Evolutionary conservation across 2,797 vertebrate species (phyloP).

Genomic region (Agapornis canus): DNA sequence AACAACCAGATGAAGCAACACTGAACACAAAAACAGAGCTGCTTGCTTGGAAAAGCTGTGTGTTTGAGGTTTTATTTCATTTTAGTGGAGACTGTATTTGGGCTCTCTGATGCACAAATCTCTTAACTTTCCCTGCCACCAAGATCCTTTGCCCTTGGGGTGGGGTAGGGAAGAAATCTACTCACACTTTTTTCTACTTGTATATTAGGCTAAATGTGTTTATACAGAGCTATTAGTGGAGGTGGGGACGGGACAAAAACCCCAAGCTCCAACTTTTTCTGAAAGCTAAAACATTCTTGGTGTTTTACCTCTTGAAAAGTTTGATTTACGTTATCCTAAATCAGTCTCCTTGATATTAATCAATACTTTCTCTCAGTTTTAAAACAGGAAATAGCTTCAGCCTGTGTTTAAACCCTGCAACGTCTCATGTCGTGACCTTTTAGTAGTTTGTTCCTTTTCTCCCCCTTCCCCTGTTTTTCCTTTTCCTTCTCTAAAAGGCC

Average conservation of each 20-base stretch:
- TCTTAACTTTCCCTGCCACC: not conserved
- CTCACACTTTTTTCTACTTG: not conserved
- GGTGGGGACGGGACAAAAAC: not conserved
- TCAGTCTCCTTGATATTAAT: constrained; percentile 43
- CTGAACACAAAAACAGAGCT: fast-evolving
- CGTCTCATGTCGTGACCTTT: constrained; percentile 35
- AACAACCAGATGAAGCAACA: not conserved
- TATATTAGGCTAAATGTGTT: not conserved
- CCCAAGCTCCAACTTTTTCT: not conserved
- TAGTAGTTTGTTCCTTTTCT: constrained; percentile 18
- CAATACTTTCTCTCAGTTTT: constrained; percentile 59
- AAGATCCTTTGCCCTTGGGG: not conserved
- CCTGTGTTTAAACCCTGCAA: constrained; percentile 57
- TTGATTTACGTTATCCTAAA: constrained; percentile 36
- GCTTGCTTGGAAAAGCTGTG: not conserved
- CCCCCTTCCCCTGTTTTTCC: not conserved
- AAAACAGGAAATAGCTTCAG: constrained; percentile 69
- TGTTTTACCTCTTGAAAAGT: not conserved
- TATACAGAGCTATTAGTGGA: not conserved
- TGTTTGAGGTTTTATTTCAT: not conserved
- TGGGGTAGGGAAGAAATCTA: fast-evolving
- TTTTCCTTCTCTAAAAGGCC: not conserved
- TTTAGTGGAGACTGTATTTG: not conserved
- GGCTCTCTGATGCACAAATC: not conserved
- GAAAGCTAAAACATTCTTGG: not conserved